Percentiles rank a stretch among this genome's conserved stretches.
These are phyloP conservation scores for Bufo bufo DNA, from an alignment of 2,113 vertebrate genomes.

Conservation along the genomic window DNA sequence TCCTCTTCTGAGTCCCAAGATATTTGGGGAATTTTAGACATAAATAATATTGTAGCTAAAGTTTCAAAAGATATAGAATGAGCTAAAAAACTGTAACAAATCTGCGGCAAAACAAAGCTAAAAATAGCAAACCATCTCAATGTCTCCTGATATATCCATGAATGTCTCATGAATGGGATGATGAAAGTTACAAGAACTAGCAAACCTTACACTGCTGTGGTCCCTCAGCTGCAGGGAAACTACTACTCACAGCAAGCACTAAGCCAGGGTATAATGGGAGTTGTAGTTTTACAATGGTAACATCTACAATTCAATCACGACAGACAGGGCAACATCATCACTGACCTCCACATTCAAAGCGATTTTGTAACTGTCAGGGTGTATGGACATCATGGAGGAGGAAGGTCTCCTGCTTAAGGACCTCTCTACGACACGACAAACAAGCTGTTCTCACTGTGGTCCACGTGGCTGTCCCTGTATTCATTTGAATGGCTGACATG, in stretches of 20 bases:
- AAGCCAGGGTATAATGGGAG: background rate
- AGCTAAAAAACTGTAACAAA: background rate
- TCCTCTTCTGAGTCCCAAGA: conserved; percentile 17
- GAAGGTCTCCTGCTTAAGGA: too few species aligned
- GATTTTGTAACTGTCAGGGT: too few species aligned
- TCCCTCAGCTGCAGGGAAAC: background rate
- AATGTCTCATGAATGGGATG: background rate
- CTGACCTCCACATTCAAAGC: too few species aligned
- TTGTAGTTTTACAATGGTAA: background rate
- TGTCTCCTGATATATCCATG: background rate
- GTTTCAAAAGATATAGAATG: background rate
- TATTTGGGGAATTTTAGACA: conserved; percentile 24
- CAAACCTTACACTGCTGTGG: background rate
- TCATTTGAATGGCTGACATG: background rate
- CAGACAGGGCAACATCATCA: background rate
- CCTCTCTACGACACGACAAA: too few species aligned
- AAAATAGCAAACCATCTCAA: background rate
- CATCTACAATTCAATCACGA: background rate
- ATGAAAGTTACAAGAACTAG: background rate
- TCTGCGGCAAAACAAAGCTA: conserved; percentile 18
- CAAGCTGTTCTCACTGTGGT: too few species aligned
- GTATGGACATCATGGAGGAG: too few species aligned
- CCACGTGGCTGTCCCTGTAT: background rate
- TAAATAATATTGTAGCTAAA: conserved; percentile 35
- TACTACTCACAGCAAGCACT: background rate